Evolutionary conservation across 23 tunicate genomes (phyloP).

Genomic region (Clavelina lepadiformis): DNA sequence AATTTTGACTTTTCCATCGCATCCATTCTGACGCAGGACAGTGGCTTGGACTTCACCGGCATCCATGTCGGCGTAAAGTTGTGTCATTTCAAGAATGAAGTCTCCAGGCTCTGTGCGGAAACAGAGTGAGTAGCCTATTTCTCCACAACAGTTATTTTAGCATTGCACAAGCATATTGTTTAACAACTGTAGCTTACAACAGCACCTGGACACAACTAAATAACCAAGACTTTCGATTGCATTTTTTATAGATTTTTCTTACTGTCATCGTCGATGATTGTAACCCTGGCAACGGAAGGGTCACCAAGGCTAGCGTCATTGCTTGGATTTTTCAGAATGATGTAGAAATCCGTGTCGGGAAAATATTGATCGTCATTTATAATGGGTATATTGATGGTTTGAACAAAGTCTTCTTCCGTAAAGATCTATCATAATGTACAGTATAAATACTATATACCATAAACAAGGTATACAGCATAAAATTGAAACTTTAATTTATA

Average conservation of each 20-base stretch:
- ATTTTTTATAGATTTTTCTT: too few species aligned
- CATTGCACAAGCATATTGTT: too few species aligned
- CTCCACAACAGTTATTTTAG: too few species aligned
- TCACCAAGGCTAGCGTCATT: constrained; percentile 58
- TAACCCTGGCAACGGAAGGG: constrained; percentile 61
- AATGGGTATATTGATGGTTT: constrained; percentile 50
- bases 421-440: constrained; percentile 30
- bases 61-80: constrained; percentile 60
- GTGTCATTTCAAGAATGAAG: constrained; percentile 42
- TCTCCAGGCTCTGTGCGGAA: constrained; percentile 54
- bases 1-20: constrained; percentile 52
- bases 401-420: constrained; percentile 33
- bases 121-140: too few species aligned
- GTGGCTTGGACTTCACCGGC: constrained; percentile 30
- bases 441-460: neutral
- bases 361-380: constrained; percentile 71
- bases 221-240: too few species aligned
- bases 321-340: constrained; percentile 57
- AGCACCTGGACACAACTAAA: neutral
- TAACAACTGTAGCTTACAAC: neutral
- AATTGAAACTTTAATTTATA: neutral
- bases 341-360: constrained; percentile 78
- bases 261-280: constrained; percentile 81
- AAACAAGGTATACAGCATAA: neutral
- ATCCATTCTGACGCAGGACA: constrained; percentile 48